These are phyloP conservation scores for Andrena cerasifolii DNA, from an alignment of 1,140 invertebrate genomes.

Conservation along the genomic window DNA sequence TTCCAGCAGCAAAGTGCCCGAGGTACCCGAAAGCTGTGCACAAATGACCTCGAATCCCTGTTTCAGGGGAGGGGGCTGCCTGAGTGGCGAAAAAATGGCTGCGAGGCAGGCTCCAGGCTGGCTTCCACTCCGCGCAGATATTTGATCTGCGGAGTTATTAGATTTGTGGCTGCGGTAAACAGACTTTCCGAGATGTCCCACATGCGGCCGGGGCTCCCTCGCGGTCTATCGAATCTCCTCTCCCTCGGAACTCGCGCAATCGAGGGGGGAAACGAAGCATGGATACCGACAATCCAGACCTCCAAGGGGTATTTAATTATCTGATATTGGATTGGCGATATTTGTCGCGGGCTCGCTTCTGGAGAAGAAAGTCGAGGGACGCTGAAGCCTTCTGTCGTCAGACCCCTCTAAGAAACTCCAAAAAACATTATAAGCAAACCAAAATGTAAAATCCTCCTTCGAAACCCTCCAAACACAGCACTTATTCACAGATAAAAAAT, in stretches of 20 bases:
- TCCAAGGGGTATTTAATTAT: neutral
- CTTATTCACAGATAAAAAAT: too few relatives aligned
- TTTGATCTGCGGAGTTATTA: constrained; percentile 71
- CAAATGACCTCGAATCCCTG: neutral
- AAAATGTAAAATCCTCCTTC: too few relatives aligned
- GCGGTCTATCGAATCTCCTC: constrained; percentile 57
- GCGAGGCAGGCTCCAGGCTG: constrained; percentile 42
- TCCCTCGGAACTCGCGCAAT: neutral
- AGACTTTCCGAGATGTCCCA: constrained; percentile 59
- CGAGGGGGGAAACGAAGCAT: neutral
- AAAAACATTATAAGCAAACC: too few relatives aligned
- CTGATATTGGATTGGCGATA: neutral
- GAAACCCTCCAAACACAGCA: too few relatives aligned
- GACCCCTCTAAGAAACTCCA: too few relatives aligned
- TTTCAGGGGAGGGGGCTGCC: neutral
- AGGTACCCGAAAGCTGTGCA: too few relatives aligned
- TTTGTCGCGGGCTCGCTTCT: neutral
- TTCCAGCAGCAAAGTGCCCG: too few relatives aligned
- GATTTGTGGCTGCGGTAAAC: constrained; percentile 69
- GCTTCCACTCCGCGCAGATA: constrained; percentile 55
- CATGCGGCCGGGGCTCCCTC: constrained; percentile 38
- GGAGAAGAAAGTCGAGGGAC: neutral
- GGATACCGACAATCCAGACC: neutral
- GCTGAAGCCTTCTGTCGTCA: neutral
- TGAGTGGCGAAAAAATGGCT: constrained; percentile 26